Evolutionary conservation across 1,140 invertebrate genomes (phyloP).

Genomic region (Charaxes varanes): DNA sequence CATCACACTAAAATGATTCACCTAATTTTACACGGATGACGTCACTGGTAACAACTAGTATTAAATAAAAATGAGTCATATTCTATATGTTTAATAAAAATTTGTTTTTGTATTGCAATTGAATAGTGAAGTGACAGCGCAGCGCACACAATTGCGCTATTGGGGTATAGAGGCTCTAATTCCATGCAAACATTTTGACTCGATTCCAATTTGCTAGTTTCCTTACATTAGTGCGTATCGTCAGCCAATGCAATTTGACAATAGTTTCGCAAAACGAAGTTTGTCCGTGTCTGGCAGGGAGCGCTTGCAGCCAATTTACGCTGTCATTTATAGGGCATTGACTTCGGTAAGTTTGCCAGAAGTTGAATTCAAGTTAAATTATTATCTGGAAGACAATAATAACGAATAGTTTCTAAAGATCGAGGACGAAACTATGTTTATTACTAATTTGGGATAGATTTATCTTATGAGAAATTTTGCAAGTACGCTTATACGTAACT

Average conservation of each 20-base stretch:
- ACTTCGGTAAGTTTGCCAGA: constrained; percentile 38
- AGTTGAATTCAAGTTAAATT: constrained; percentile 23
- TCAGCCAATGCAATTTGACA: constrained; percentile 4
- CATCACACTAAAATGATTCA: too few species aligned
- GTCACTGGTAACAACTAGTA: too few species aligned
- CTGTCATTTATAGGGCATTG: constrained; percentile 39
- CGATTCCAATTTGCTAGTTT: constrained; percentile 2
- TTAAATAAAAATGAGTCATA: too few species aligned
- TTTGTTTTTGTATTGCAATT: neutral
- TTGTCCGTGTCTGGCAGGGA: constrained; percentile 18
- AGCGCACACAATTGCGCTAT: neutral
- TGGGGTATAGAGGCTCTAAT: neutral
- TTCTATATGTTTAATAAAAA: too few species aligned
- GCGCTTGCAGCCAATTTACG: constrained; percentile 44
- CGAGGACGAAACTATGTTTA: neutral
- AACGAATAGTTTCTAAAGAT: neutral
- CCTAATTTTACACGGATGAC: too few species aligned
- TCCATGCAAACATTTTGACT: constrained; percentile 3
- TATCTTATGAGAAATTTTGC: too few species aligned
- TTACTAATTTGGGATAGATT: neutral
- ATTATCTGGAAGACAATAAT: neutral
- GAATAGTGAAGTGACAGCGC: neutral
- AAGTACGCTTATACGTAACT: too few species aligned
- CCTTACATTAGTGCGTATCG: neutral
- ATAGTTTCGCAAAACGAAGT: constrained; percentile 13